Conservation (phyloP, 2,888 invertebrate genomes). For the Emesis russula region DNA sequence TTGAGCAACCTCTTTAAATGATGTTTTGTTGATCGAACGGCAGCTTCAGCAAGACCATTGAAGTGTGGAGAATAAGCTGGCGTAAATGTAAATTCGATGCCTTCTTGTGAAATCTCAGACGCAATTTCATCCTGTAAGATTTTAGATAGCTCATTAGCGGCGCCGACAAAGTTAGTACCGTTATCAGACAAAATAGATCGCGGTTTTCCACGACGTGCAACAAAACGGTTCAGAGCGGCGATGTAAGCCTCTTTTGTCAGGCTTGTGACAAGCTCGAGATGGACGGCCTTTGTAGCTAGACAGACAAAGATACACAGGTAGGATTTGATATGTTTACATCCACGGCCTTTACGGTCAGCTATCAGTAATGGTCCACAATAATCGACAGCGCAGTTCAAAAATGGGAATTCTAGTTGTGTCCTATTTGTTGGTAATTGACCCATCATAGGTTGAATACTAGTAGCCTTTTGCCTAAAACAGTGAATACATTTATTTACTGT, state of each 20-base stretch:
- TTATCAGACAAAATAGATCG: constrained; percentile 51
- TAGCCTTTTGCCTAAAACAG: constrained; percentile 37
- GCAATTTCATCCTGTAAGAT: constrained; percentile 13
- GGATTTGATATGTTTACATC: constrained; percentile 74
- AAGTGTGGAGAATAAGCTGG: constrained; percentile 68
- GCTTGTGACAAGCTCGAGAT: constrained; percentile 62
- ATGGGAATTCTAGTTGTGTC: constrained; percentile 34
- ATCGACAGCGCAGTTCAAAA: constrained; percentile 36
- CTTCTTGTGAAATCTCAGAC: neutral
- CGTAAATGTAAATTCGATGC: constrained; percentile 65
- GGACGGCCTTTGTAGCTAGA: constrained; percentile 59
- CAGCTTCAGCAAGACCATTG: constrained; percentile 69
- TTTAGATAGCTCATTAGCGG: constrained; percentile 40
- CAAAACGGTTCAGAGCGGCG: constrained; percentile 52
- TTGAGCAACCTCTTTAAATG: constrained; percentile 52
- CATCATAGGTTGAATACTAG: constrained; percentile 42
- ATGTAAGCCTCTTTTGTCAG: constrained; percentile 40
- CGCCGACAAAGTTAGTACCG: constrained; percentile 42
- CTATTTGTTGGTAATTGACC: constrained; percentile 29
- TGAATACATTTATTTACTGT: constrained; percentile 14
- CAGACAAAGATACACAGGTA: constrained; percentile 82
- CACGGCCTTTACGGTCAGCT: constrained; percentile 72
- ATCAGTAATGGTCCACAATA: constrained; percentile 69
- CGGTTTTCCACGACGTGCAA: constrained; percentile 52
- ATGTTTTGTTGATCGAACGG: constrained; percentile 48